Evolutionary conservation across 2,113 vertebrate species (phyloP).

Genomic region (Lophura nycthemera): DNA sequence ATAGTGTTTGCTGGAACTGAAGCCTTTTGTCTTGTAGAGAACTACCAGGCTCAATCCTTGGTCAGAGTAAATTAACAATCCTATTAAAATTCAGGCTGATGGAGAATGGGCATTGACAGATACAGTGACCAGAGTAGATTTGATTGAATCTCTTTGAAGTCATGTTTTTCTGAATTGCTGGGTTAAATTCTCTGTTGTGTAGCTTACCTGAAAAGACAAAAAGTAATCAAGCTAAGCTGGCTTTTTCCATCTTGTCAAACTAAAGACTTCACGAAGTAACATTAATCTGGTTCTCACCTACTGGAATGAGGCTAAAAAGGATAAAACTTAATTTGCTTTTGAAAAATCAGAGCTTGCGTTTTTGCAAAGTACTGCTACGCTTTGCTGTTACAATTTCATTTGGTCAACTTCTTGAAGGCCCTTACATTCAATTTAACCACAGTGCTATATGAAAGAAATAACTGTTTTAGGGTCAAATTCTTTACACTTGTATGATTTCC

Average conservation of each 20-base stretch:
- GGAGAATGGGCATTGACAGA: background rate
- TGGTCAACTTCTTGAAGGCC: background rate
- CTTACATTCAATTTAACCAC: no score
- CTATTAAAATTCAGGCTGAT: background rate
- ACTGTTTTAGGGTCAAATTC: no score
- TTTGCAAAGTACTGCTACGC: background rate
- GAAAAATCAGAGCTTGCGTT: background rate
- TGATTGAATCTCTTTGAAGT: background rate
- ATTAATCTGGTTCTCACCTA: background rate
- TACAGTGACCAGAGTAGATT: background rate
- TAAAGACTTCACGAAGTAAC: background rate
- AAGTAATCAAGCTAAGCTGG: background rate
- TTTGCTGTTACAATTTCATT: background rate
- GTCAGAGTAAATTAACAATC: background rate
- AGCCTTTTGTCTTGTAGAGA: background rate
- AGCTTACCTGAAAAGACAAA: background rate
- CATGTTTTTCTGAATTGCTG: background rate
- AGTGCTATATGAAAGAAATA: no score
- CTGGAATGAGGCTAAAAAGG: background rate
- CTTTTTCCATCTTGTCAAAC: background rate
- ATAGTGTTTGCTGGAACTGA: background rate
- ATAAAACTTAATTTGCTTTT: slow-evolving; percentile 8
- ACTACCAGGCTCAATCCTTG: background rate
- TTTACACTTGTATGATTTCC: background rate
- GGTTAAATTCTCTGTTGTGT: background rate